Conservation (phyloP, 2,113 vertebrate genomes). For the Sialia sialis region DNA sequence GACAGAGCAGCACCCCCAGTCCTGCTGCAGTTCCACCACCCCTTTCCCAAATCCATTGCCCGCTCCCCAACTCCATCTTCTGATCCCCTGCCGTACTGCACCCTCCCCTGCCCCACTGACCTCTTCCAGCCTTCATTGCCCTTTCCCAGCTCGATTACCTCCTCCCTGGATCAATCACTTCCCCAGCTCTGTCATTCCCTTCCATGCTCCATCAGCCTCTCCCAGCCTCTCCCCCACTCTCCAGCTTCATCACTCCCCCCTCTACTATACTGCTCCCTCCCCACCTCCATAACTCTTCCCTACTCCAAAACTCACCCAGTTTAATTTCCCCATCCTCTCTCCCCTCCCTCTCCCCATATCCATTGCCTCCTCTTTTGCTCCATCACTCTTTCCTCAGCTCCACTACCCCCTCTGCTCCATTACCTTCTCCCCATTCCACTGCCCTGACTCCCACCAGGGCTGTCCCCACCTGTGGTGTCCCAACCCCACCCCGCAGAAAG, state of each 20-base stretch:
- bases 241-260: background rate
- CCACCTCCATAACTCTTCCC: background rate
- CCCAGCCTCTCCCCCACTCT: background rate
- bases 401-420: background rate
- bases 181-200: background rate
- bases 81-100: rapidly evolving
- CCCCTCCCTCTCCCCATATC: background rate
- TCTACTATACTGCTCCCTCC: background rate
- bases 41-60: background rate
- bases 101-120: rapidly evolving
- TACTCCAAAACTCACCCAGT: background rate
- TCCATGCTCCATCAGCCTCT: background rate
- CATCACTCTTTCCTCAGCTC: background rate
- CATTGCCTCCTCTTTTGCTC: background rate
- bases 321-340: background rate
- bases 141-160: background rate
- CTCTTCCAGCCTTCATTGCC: background rate
- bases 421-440: background rate
- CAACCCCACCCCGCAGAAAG: rapidly evolving
- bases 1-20: background rate
- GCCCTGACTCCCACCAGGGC: background rate
- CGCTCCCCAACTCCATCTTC: background rate
- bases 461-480: background rate
- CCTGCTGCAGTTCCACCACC: background rate
- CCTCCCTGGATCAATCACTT: background rate